These are phyloP conservation scores for Troides aeacus DNA, from an alignment of 2,888 invertebrate genomes.

Conservation along the genomic window DNA sequence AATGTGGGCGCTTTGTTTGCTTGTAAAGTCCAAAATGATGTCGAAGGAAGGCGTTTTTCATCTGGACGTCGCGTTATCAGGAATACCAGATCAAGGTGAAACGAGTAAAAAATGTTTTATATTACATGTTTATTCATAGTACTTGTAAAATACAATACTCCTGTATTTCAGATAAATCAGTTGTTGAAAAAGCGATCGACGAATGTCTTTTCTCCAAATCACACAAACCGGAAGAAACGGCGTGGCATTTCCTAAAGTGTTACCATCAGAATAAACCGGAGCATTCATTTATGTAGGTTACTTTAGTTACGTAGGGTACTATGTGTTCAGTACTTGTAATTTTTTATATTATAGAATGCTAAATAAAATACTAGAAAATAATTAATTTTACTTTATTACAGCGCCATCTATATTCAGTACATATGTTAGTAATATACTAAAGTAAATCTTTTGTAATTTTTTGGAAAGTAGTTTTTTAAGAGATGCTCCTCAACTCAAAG, in stretches of 20 bases:
- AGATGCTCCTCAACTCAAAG: no score
- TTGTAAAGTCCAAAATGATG: conserved; percentile 50
- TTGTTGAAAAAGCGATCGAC: conserved; percentile 43
- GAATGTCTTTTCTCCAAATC: conserved; percentile 42
- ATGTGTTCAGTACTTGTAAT: neutral
- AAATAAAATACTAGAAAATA: neutral
- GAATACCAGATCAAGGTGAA: conserved; percentile 41
- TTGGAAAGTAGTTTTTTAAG: no score
- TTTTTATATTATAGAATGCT: neutral
- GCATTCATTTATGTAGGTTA: conserved; percentile 26
- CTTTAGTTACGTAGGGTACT: conserved; percentile 16
- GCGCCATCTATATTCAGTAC: neutral
- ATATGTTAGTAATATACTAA: no score
- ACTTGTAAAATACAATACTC: no score
- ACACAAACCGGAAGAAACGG: conserved; percentile 44
- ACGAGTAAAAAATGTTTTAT: neutral
- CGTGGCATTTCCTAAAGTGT: conserved; percentile 50
- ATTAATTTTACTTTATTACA: neutral
- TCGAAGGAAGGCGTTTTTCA: conserved; percentile 49
- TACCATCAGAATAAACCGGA: conserved; percentile 33
- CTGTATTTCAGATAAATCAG: conserved; percentile 43
- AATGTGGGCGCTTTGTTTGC: conserved; percentile 50
- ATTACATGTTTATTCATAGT: no score
- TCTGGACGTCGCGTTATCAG: conserved; percentile 46
- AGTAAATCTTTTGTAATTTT: no score